Conservation (phyloP, 2,888 invertebrate species). For the Micropterix aruncella region DNA sequence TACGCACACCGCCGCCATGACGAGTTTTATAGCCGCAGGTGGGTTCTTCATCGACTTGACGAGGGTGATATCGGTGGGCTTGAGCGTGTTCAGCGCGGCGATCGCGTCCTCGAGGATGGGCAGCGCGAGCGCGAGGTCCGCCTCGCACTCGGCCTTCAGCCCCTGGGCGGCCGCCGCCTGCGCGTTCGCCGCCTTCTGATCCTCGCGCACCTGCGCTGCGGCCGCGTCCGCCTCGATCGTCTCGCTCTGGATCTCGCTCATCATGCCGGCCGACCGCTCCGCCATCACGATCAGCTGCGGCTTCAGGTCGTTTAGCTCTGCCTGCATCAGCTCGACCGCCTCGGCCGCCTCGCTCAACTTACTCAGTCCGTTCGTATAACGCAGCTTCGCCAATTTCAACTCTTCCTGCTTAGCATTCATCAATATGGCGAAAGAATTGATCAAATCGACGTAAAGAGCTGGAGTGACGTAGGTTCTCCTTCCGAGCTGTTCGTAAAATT, state of each 20-base stretch:
- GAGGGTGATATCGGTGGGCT: conserved; percentile 71
- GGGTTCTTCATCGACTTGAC: conserved; percentile 86
- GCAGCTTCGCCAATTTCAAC: conserved; percentile 52
- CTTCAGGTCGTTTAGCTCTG: conserved; percentile 54
- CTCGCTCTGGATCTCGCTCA: conserved; percentile 61
- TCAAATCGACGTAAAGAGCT: conserved; percentile 71
- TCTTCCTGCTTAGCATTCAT: conserved; percentile 62
- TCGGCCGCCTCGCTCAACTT: conserved; percentile 64
- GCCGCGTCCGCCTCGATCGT: conserved; percentile 65
- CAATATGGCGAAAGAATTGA: conserved; percentile 58
- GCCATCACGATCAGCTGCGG: conserved; percentile 63
- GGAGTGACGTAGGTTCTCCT: conserved; percentile 75
- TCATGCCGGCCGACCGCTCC: conserved; percentile 57
- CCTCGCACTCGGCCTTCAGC: conserved; percentile 82
- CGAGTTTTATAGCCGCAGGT: conserved; percentile 65
- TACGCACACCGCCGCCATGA: conserved; percentile 85
- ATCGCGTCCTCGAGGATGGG: conserved; percentile 67
- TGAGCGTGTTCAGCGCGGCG: conserved; percentile 69
- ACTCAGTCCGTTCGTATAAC: conserved; percentile 66
- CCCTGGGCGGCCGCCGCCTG: conserved; percentile 76
- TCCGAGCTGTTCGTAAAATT: conserved; percentile 50
- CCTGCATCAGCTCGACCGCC: conserved; percentile 66
- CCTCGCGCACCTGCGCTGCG: conserved; percentile 65
- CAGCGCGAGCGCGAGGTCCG: conserved; percentile 77
- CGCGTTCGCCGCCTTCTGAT: conserved; percentile 76